Conservation (phyloP, 53 echinoderm and acorn worm genomes). For the Henricia sp. region DNA sequence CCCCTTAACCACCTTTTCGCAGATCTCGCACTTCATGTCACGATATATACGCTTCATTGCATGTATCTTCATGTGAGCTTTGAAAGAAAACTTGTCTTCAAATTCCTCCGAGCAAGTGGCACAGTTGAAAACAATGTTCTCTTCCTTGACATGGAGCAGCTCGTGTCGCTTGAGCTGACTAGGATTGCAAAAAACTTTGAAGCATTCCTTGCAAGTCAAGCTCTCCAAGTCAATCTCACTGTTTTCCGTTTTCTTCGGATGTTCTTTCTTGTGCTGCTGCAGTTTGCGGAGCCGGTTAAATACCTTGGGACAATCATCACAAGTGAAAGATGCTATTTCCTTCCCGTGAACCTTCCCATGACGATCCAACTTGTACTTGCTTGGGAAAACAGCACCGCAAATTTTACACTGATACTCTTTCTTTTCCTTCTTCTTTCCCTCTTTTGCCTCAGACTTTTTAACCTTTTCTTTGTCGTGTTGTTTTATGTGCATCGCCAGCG, state of each 20-base stretch:
- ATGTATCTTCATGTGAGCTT: conserved; percentile 8
- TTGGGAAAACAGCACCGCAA: background rate
- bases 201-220: conserved; percentile 4
- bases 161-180: background rate
- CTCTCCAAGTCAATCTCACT: background rate
- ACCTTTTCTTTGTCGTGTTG: background rate
- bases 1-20: background rate
- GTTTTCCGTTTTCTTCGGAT: background rate
- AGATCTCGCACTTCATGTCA: conserved; percentile 5
- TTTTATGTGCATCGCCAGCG: background rate
- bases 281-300: background rate
- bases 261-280: background rate
- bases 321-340: background rate
- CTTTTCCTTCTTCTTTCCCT: background rate
- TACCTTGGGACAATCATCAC: background rate
- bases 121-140: background rate
- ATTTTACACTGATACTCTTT: conserved; percentile 1
- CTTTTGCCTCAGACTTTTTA: background rate
- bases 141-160: conserved; percentile 5
- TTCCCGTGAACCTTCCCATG: background rate
- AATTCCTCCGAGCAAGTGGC: background rate
- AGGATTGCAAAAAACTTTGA: background rate
- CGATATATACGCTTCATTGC: background rate
- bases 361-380: background rate
- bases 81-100: conserved; percentile 7